Base-by-base conservation (phyloP, 2,888 invertebrate species). In the Allacma fusca region DNA sequence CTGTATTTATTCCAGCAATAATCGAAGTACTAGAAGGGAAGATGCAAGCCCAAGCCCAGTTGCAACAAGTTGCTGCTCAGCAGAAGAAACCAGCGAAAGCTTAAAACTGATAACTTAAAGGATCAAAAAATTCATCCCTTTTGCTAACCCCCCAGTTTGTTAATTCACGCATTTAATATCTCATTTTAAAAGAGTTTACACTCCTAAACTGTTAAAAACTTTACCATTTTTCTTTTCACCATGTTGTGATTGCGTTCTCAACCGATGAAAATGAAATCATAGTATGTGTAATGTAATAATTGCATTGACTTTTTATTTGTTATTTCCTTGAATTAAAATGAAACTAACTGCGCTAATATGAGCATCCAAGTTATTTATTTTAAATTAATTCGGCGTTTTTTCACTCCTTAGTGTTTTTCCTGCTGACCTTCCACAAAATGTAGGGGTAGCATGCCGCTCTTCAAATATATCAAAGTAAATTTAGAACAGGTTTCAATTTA, bases 11-110 rank as follows among this genome's bases (percentile, higher is more conserved):
- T 62, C 28, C 78, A 86, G 92, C 92, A 44, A 91, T 94, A 78
- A 89, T 92, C 81, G 92, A 92, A 86, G 91, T 93, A 76, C 91
- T 94, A 86, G 93, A 94, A 86, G 90, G 91, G 87, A 94, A 93
- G 87, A 85, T 92, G 79, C 90, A 91, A 84, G 88, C 88, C 2
- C 89, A 88, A 80, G 80, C 85, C 79, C 83, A 83, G 44, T 81
- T 81, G 29, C 85, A 86, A 76, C 86, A 87, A 80, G 40, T 24
- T 19, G 71, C 71, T 12, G 70, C 69, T 23, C 57, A 57, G 21
- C 50, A 59, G 68, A 71, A 65, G 57, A 68, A 64, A 62, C 50
- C 29, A 69, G 16, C 24, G 21, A 77, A 72, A n/a, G 70, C 76
- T 43, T 76, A 76, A 65, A 26, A 71, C 7, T 2, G 2, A 34